These are phyloP conservation scores for Drosophila burlai DNA, from an alignment of 1,140 invertebrate genomes.

Conservation along the genomic window DNA sequence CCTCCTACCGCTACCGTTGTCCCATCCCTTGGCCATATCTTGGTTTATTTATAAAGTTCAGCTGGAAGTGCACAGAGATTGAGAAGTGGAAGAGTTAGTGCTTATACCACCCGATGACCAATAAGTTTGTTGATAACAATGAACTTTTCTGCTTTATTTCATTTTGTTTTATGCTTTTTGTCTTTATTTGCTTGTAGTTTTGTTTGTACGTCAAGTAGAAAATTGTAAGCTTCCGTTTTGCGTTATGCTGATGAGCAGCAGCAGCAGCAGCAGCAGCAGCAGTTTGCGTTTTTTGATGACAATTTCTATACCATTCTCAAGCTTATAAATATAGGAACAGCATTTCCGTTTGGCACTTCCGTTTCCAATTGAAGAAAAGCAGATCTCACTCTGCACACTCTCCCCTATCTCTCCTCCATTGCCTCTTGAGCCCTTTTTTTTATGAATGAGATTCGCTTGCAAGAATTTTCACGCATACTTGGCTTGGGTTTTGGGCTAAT, in stretches of 20 bases:
- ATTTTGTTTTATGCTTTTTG: conserved; percentile 21
- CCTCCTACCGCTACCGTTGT: neutral
- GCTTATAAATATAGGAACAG: conserved; percentile 66
- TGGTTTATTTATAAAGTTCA: conserved; percentile 52
- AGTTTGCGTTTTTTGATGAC: conserved; percentile 51
- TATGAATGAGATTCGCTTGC: conserved; percentile 66
- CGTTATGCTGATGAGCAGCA: conserved; percentile 58
- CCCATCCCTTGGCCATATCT: conserved; percentile 3
- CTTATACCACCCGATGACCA: conserved; percentile 63
- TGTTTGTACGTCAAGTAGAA: conserved; percentile 71
- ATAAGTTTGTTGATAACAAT: conserved; percentile 29
- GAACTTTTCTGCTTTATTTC: conserved; percentile 31
- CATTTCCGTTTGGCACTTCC: conserved; percentile 80
- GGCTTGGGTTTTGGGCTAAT: conserved; percentile 36
- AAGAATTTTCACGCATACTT: conserved; percentile 74
- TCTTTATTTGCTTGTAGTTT: conserved; percentile 3
- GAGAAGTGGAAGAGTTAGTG: conserved; percentile 16
- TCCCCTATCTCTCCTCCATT: neutral
- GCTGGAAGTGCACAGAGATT: conserved; percentile 20
- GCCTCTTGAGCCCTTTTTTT: conserved; percentile 33
- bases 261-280: neutral
- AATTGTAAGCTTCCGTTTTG: conserved; percentile 79
- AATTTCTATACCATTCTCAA: conserved; percentile 58
- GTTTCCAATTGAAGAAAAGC: conserved; percentile 65
- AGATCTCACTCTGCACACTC: conserved; percentile 8